These are phyloP conservation scores for Coluber constrictor DNA, from an alignment of 2,797 vertebrate species.

Conservation along the genomic window DNA sequence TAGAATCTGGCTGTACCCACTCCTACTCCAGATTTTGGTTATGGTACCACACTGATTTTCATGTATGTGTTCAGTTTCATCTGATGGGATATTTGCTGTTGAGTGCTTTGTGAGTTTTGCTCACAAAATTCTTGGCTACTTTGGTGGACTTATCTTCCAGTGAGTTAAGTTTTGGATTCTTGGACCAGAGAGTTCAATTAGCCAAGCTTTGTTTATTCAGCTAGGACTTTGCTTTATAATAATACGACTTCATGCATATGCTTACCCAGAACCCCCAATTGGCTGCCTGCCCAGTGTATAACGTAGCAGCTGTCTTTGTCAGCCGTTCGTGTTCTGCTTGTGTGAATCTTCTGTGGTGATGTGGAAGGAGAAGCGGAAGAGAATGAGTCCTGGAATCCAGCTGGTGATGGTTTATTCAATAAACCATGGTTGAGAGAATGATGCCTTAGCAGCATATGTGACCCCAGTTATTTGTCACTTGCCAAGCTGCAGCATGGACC, in stretches of 20 bases:
- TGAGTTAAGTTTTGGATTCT: not conserved
- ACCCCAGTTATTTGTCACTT: not conserved
- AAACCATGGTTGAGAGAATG: not conserved
- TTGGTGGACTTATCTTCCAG: not conserved
- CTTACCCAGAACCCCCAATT: constrained; percentile 20
- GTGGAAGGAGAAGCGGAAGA: not conserved
- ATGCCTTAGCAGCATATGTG: not conserved
- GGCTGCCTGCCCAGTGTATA: not conserved
- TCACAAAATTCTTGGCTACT: not conserved
- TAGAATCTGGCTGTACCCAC: not conserved
- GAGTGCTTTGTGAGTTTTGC: not conserved
- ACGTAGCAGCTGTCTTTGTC: not conserved
- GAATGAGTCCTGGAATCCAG: not conserved
- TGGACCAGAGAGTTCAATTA: constrained; percentile 48
- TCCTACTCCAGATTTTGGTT: not conserved
- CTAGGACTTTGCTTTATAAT: constrained; percentile 39
- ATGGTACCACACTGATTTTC: not conserved
- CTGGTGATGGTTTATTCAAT: not conserved
- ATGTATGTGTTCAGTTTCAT: constrained; percentile 43
- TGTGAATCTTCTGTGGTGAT: not conserved
- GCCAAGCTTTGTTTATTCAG: constrained; percentile 38
- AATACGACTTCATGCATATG: constrained; percentile 10
- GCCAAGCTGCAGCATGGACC: not conserved
- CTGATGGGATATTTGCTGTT: constrained; percentile 31
- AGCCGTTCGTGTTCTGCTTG: not conserved